Evolutionary conservation across 2,113 vertebrate species (phyloP), one percentile per base, ranked within the genome.

Genomic region (Brachypodius melanocephalos): DNA sequence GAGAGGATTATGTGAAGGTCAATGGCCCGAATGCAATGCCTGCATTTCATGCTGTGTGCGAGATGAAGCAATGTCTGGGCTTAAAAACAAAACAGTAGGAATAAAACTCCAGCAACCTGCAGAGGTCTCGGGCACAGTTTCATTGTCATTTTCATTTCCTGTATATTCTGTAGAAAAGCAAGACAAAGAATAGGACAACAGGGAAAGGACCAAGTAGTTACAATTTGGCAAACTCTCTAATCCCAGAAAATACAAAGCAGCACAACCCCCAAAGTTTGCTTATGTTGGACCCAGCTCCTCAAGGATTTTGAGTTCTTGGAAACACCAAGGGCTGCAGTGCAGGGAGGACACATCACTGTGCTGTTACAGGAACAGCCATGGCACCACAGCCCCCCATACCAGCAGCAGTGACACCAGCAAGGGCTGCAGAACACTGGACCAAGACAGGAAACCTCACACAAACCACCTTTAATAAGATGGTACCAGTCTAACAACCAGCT

Each of bases 61-160:
- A 96, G 91, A 97, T 97, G 98, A 96, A 93, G 85, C 71, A 77
- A 96, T 90, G 94, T 89, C 91, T 97, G 75, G 62, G 96, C 85
- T 95, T 97, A 89, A 96, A 96, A 95, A 89, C 68, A 81, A 95
- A 97, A 93, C 86, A 92, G 96, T 95, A 98, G 96, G 97, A 98
- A 97, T 97, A 95, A 98, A 97, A 98, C 67, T 97, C 98, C 97
- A 98, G 99, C 98, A 98, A 99, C 99, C 99, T 99, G 99, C 97
- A 96, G 98, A 97, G 97, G 98, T 97, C 98, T 99, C 97, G 85
- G 99, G 97, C 98, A 98, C 98, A 96, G 98, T 98, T 83, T 99
- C 98, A 98, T 98, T 99, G 97, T 99, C 99, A 99, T 98, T 99
- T 96, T 99, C 99, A 98, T 98, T 98, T 99, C 98, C 99, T 98